Base-by-base conservation (phyloP, 2,888 invertebrate species). In the Drosophila stalkeri region DNA sequence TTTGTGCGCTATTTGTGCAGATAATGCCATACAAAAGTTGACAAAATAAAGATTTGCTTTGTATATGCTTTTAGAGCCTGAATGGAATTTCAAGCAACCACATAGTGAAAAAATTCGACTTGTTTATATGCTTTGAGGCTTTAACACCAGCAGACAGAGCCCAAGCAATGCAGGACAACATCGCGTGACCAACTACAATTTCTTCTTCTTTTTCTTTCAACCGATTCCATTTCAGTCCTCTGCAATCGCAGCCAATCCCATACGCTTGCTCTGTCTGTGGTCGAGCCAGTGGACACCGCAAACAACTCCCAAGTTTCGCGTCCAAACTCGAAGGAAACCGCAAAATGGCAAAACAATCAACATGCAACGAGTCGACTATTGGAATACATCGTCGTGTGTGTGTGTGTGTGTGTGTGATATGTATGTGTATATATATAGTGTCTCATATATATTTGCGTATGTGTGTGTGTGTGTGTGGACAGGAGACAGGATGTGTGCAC, bases 321-420 rank as follows among this genome's bases (percentile, higher is more conserved):
- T 72, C 39, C 71, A n/a, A 56, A 39, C 59, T 52, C 43, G 57
- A 60, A 69, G 64, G 78, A 69, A 81, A 77, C 85, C 85, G 68
- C 89, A 85, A 85, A 85, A 85, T 89, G 85, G 87, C 90, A 84
- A 89, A 85, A 85, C 85, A 85, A 85, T 85, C 85, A 87, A 84
- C 84, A 74, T 76, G 84, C 89, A 76, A 63, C 74, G 81, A 75
- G 69, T 67, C 81, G 76, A 67, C 65, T 72, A 74, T 78, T 56
- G 43, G 44, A 43, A 27, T 31, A 68, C 46, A n/a, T 6, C n/a
- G 52, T 44, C 31, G n/a, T 14, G 23, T 37, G 51, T 44, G 33
- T n/a, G n/a, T 46, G 1, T 52, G 23, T 46, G 1, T 52, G 23
- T 47, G 20, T 43, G 18, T 6, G 14, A 35, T n/a, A 51, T 52